Percentiles rank a stretch among this genome's conserved stretches.
phyloP scores from a whole-genome alignment of 23 tunicate species.

The Halocynthia aurantium region DNA sequence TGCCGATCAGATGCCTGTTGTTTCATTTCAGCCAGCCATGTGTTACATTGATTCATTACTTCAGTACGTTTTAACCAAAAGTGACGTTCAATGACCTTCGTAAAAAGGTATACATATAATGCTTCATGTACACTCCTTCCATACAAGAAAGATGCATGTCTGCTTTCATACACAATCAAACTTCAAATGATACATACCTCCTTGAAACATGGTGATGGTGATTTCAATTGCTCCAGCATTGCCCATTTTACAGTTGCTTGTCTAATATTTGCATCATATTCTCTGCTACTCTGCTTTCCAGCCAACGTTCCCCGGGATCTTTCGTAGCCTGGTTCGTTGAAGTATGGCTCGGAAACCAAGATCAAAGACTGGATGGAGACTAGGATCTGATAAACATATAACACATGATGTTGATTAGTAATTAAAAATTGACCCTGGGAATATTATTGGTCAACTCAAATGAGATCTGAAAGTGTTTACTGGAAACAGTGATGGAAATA shows the following conservation, averaged over 20 bases:
- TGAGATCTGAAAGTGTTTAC: too few relatives aligned
- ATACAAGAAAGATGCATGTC: too few relatives aligned
- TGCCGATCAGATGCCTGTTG: background rate
- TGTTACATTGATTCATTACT: constrained; percentile 4
- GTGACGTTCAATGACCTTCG: constrained; percentile 13
- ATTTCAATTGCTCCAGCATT: constrained; percentile 21
- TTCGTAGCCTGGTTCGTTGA: constrained; percentile 27
- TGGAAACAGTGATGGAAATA: too few relatives aligned
- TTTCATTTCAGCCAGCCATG: constrained; percentile 20
- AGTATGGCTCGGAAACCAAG: constrained; percentile 16
- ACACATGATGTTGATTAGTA: background rate
- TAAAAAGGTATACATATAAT: background rate
- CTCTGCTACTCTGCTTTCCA: constrained; percentile 22
- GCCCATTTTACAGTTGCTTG: constrained; percentile 29
- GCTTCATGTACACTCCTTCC: background rate
- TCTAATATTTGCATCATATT: constrained; percentile 20
- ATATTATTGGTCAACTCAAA: too few relatives aligned
- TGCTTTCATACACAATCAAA: background rate
- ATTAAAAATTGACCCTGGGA: too few relatives aligned
- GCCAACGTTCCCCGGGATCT: constrained; percentile 23
- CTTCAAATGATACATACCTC: background rate
- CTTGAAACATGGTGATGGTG: constrained; percentile 16
- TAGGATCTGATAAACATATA: constrained; percentile 1
- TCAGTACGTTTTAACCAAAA: constrained; percentile 20
- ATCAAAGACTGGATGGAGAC: constrained; percentile 24